A percentile compares a stretch with the other conserved stretches of the same genome.
These are phyloP conservation scores for Astropecten irregularis DNA, from an alignment of 53 echinoderm and acorn worm species.

Conservation along the genomic window DNA sequence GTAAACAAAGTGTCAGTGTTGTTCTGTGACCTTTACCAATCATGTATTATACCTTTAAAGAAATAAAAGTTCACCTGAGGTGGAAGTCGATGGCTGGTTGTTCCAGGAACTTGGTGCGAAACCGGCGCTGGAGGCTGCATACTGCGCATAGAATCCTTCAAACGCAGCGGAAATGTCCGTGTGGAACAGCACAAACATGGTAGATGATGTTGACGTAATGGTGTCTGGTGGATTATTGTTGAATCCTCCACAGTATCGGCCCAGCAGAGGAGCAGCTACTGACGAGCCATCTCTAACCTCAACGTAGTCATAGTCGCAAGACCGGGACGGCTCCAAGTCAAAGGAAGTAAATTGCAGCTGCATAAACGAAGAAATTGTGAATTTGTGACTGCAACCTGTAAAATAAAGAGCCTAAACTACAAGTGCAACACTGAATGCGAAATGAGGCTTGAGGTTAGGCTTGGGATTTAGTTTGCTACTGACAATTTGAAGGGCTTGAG, in stretches of 20 bases:
- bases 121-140: conserved; percentile 59
- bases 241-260: conserved; percentile 76
- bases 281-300: conserved; percentile 77
- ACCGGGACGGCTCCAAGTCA: conserved; percentile 75
- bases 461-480: too few species aligned
- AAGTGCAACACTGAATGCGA: too few species aligned
- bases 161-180: conserved; percentile 74
- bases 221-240: conserved; percentile 45
- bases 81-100: neutral
- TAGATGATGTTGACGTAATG: conserved; percentile 58
- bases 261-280: conserved; percentile 51
- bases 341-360: conserved; percentile 86
- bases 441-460: too few species aligned
- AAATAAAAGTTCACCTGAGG: too few species aligned
- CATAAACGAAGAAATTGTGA: neutral
- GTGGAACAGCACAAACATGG: conserved; percentile 77
- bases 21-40: too few species aligned
- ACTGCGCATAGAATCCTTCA: conserved; percentile 91
- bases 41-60: too few species aligned
- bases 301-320: conserved; percentile 85
- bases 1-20: too few species aligned
- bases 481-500: too few species aligned
- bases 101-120: conserved; percentile 34
- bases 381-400: too few species aligned
- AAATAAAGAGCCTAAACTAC: too few species aligned